Evolutionary conservation across 2,797 vertebrate genomes (phyloP).

Genomic region (Erethizon dorsatum): DNA sequence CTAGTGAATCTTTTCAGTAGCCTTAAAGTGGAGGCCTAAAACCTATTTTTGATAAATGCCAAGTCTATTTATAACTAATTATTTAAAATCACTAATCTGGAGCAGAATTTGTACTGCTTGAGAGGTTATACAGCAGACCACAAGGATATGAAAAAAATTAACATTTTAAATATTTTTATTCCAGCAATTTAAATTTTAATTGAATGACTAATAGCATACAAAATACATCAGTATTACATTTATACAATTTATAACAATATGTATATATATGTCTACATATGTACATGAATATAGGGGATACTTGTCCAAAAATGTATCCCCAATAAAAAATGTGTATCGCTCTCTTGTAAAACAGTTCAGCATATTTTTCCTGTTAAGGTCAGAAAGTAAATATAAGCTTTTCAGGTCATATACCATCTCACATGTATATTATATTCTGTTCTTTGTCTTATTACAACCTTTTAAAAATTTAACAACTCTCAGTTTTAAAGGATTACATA

Average conservation of each 20-base stretch:
- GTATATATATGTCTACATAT: neutral
- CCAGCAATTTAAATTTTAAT: neutral
- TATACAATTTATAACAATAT: neutral
- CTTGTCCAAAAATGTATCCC: neutral
- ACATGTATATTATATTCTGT: neutral
- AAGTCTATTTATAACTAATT: neutral
- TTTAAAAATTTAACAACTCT: neutral
- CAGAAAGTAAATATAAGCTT: neutral
- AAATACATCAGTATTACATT: neutral
- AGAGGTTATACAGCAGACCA: neutral
- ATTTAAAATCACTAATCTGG: neutral
- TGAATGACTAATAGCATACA: slow-evolving; percentile 8
- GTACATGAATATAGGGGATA: neutral
- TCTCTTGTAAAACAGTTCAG: neutral
- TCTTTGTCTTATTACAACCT: neutral
- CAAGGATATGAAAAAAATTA: neutral
- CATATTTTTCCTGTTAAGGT: neutral
- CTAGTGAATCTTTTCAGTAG: neutral
- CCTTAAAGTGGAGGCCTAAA: neutral
- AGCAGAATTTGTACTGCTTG: neutral
- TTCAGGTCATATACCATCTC: neutral
- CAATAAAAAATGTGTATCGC: neutral
- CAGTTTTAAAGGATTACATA: neutral
- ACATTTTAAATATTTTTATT: neutral
- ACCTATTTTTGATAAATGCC: neutral